Evolutionary conservation across 2,113 vertebrate species (phyloP).

Genomic region (Urocitellus parryii): DNA sequence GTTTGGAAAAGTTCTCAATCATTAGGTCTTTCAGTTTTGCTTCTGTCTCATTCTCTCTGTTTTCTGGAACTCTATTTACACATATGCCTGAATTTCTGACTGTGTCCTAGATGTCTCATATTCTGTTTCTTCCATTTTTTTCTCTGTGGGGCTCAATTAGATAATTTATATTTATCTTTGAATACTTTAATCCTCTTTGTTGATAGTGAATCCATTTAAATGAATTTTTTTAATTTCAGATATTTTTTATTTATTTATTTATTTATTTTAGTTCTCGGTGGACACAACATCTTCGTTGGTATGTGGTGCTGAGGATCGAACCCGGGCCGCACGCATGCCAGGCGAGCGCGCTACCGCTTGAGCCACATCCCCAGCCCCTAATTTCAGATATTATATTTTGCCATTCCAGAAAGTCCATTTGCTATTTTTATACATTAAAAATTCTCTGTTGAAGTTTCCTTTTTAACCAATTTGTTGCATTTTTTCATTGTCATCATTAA

Average conservation of each 20-base stretch:
- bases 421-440: not conserved
- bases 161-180: not conserved
- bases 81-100: not conserved
- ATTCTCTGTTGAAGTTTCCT: not conserved
- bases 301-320: too few species aligned
- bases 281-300: too few species aligned
- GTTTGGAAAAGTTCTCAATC: conserved; percentile 25
- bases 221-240: not conserved
- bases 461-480: not conserved
- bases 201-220: not conserved
- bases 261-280: too few species aligned
- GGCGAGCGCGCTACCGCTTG: too few species aligned
- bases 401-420: not conserved
- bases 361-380: too few species aligned
- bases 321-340: too few species aligned
- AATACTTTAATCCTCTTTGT: not conserved
- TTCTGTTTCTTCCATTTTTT: not conserved
- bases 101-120: not conserved
- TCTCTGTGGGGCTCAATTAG: not conserved
- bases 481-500: not conserved
- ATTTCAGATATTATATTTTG: not conserved
- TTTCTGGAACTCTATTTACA: not conserved
- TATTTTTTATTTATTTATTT: too few species aligned
- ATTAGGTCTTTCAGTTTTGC: not conserved
- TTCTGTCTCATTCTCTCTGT: not conserved